Percentiles rank a stretch among this genome's conserved stretches.
Evolutionary conservation across 2,888 invertebrate genomes (phyloP).

Genomic region (Hydrotaea cyrtoneurina): DNA sequence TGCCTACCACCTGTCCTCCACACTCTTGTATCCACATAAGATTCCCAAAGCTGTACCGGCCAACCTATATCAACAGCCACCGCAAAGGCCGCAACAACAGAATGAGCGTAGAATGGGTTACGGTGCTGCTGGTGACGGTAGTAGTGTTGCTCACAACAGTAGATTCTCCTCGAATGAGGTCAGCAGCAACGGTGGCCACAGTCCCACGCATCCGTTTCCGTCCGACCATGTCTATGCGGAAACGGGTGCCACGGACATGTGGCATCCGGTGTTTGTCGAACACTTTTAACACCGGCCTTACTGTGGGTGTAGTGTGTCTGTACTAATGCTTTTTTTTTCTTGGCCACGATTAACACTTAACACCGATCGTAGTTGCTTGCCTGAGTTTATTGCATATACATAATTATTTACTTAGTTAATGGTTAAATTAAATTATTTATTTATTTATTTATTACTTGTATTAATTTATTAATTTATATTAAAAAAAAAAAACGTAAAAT

Average conservation of each 20-base stretch:
- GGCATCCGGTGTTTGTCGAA: slow-evolving; percentile 77
- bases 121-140: slow-evolving; percentile 70
- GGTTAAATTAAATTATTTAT: slow-evolving; percentile 19
- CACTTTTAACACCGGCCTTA: slow-evolving; percentile 40
- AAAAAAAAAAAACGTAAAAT: not conserved
- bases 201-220: not conserved
- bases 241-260: slow-evolving; percentile 69
- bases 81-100: slow-evolving; percentile 50
- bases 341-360: not conserved
- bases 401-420: slow-evolving; percentile 16
- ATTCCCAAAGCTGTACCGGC: slow-evolving; percentile 63
- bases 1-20: slow-evolving; percentile 29
- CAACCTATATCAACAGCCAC: slow-evolving; percentile 53
- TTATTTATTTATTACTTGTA: slow-evolving; percentile 27
- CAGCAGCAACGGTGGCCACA: slow-evolving; percentile 21
- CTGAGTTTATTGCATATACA: not conserved
- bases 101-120: slow-evolving; percentile 75
- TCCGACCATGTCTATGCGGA: slow-evolving; percentile 47
- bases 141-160: slow-evolving; percentile 46
- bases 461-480: slow-evolving; percentile 22
- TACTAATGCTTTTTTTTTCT: not conserved
- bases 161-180: slow-evolving; percentile 25
- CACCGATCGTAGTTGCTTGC: slow-evolving; percentile 13
- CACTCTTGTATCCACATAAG: slow-evolving; percentile 58
- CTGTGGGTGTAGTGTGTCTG: too few species aligned